Conservation (phyloP, 2,888 invertebrate species). For the Helicoverpa assulta region DNA sequence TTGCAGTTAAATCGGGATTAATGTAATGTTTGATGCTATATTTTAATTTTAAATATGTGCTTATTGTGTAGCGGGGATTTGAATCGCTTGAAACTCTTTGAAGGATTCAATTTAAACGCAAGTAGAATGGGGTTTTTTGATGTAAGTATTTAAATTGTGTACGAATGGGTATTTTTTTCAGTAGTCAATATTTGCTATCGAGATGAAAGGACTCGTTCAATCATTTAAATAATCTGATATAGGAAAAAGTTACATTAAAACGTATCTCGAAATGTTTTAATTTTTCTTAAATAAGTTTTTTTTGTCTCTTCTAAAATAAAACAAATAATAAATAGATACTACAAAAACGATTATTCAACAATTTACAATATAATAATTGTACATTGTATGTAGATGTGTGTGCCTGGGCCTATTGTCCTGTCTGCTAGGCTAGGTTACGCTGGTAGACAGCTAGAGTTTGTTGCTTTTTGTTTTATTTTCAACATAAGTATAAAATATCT, state of each 20-base stretch:
- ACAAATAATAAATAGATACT: no score
- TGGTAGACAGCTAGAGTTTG: conserved; percentile 3
- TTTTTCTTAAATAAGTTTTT: neutral
- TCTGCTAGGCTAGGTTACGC: conserved; percentile 18
- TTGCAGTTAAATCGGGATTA: conserved; percentile 39
- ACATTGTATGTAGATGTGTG: conserved; percentile 55
- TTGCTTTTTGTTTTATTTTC: no score
- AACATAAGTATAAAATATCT: no score
- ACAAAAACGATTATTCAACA: conserved; percentile 31
- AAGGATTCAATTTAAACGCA: conserved; percentile 18
- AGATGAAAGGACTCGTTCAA: neutral
- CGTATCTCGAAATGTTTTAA: neutral
- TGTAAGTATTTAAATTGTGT: neutral
- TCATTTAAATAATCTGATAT: neutral
- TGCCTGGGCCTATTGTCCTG: conserved; percentile 63
- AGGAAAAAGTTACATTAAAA: neutral
- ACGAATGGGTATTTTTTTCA: neutral
- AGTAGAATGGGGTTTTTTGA: conserved; percentile 4
- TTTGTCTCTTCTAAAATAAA: no score
- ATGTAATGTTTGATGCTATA: conserved; percentile 17
- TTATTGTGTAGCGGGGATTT: conserved; percentile 15
- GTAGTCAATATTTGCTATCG: neutral
- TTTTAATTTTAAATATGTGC: neutral
- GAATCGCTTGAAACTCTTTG: conserved; percentile 33
- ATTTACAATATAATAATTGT: conserved; percentile 40